Percentiles rank a stretch among this genome's conserved stretches.
phyloP scores from a whole-genome alignment of 2,888 invertebrate genomes.

The Ethmia dodecea region DNA sequence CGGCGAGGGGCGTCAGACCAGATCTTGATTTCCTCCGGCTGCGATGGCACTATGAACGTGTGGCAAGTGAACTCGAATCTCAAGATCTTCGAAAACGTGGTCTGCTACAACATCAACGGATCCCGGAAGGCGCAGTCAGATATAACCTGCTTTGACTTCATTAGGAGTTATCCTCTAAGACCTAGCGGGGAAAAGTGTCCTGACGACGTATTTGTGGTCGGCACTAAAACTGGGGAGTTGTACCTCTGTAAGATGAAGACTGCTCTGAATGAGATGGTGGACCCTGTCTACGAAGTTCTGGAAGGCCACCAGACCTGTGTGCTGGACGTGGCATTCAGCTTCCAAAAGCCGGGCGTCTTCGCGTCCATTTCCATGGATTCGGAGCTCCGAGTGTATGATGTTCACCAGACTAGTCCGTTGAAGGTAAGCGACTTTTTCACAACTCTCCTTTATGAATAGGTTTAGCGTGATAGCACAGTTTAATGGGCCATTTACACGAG shows the following conservation, averaged over 20 bases:
- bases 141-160: conserved; percentile 59
- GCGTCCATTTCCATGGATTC: conserved; percentile 57
- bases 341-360: conserved; percentile 46
- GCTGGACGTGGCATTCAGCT: conserved; percentile 46
- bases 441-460: background rate
- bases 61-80: conserved; percentile 55
- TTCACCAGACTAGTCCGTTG: conserved; percentile 44
- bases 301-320: conserved; percentile 49
- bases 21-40: conserved; percentile 37
- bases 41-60: conserved; percentile 47
- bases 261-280: conserved; percentile 28
- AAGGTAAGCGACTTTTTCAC: conserved; percentile 38
- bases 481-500: too few species aligned
- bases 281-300: conserved; percentile 47
- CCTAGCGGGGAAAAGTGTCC: conserved; percentile 40
- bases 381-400: conserved; percentile 52
- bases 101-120: conserved; percentile 43
- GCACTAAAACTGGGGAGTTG: conserved; percentile 43
- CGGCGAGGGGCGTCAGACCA: conserved; percentile 54
- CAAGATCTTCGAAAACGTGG: conserved; percentile 46
- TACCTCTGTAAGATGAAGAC: conserved; percentile 43
- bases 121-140: conserved; percentile 40
- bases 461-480: too few species aligned
- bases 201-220: conserved; percentile 54
- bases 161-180: conserved; percentile 40